Evolutionary conservation across 2,888 invertebrate species (phyloP).

Genomic region (Pasiphila rectangulata): DNA sequence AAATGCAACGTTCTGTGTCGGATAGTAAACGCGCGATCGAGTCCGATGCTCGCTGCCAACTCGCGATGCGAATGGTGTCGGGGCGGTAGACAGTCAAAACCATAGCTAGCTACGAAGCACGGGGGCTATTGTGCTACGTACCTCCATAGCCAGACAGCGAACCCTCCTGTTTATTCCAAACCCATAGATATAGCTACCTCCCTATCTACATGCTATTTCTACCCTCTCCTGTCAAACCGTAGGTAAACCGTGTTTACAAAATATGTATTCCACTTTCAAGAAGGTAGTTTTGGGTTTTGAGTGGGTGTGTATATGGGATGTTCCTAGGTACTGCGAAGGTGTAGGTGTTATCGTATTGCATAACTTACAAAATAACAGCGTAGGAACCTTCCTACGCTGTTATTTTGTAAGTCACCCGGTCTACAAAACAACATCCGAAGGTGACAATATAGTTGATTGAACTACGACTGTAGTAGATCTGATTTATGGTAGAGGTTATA

Average conservation of each 20-base stretch:
- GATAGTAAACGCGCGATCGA: conserved; percentile 72
- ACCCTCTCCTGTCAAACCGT: conserved; percentile 24
- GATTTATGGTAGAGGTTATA: too few relatives aligned
- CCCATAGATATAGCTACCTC: conserved; percentile 45
- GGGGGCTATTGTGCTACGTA: conserved; percentile 64
- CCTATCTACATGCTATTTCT: conserved; percentile 32
- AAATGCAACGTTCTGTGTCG: conserved; percentile 48
- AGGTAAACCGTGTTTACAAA: too few relatives aligned
- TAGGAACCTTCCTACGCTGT: background rate
- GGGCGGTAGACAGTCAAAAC: conserved; percentile 32
- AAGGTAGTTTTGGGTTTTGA: too few relatives aligned
- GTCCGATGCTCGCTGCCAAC: conserved; percentile 71
- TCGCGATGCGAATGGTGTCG: conserved; percentile 56
- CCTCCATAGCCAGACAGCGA: conserved; percentile 67
- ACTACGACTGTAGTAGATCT: too few relatives aligned
- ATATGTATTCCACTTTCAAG: too few relatives aligned
- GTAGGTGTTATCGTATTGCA: too few relatives aligned
- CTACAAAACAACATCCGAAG: too few relatives aligned
- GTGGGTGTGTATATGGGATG: too few relatives aligned
- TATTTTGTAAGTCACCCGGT: too few relatives aligned
- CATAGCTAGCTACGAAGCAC: conserved; percentile 63
- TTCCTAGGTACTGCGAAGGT: too few relatives aligned
- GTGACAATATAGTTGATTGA: too few relatives aligned
- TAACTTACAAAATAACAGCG: too few relatives aligned
- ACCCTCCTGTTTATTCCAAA: conserved; percentile 56